phyloP scores from a whole-genome alignment of 2,113 vertebrate genomes.

The Uria aalge region DNA sequence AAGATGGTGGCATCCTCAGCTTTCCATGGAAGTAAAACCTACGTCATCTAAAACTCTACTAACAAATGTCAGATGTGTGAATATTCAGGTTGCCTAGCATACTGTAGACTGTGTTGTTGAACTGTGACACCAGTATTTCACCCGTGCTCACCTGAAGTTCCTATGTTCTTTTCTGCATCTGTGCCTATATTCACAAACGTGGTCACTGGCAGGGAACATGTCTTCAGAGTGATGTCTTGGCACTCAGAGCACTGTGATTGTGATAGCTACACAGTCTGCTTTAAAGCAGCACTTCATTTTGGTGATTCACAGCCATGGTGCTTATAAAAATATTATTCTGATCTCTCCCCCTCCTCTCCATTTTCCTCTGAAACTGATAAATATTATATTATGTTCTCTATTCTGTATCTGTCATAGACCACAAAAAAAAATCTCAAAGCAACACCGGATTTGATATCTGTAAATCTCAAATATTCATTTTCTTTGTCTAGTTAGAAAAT shows the following conservation, averaged over 20 bases:
- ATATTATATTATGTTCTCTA: neutral
- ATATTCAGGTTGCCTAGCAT: neutral
- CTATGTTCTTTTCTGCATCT: neutral
- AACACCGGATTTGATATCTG: neutral
- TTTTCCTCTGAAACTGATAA: neutral
- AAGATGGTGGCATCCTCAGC: neutral
- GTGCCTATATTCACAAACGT: neutral
- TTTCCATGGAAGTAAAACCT: neutral
- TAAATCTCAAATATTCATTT: slow-evolving; percentile 6
- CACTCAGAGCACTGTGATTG: neutral
- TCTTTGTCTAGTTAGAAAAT: neutral
- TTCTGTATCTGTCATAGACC: neutral
- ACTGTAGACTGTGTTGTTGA: neutral
- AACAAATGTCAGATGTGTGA: neutral
- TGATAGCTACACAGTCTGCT: neutral
- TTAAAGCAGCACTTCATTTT: neutral
- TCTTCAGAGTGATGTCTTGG: neutral
- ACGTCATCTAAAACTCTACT: neutral
- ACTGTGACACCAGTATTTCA: neutral
- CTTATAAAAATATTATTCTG: neutral
- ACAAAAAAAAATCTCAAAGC: neutral
- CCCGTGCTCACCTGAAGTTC: neutral
- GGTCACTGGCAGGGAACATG: neutral
- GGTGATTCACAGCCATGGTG: neutral
- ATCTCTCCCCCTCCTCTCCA: neutral